Percentiles rank a stretch among this genome's conserved stretches.
Conservation (phyloP, 2,888 invertebrate genomes). For the Bibio marci region DNA sequence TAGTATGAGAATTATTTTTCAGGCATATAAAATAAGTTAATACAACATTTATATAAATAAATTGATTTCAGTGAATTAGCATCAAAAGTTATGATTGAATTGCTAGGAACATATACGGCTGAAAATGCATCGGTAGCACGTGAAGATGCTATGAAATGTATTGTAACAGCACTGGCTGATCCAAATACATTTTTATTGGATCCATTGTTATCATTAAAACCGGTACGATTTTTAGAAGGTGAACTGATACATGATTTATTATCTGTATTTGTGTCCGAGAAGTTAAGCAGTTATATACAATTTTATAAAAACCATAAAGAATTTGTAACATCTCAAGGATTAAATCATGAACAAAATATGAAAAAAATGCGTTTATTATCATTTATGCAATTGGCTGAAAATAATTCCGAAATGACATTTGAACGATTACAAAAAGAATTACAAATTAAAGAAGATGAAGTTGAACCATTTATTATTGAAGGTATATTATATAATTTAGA, state of each 20-base stretch:
- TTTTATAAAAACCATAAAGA: slow-evolving; percentile 89
- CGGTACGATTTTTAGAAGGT: slow-evolving; percentile 87
- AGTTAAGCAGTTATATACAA: slow-evolving; percentile 74
- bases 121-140: slow-evolving; percentile 93
- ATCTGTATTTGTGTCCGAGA: slow-evolving; percentile 88
- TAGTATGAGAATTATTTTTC: too few relatives aligned
- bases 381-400: slow-evolving; percentile 95
- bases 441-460: slow-evolving; percentile 70
- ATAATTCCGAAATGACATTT: slow-evolving; percentile 82
- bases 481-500: too few relatives aligned
- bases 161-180: slow-evolving; percentile 87
- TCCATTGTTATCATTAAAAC: slow-evolving; percentile 81
- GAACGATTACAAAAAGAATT: slow-evolving; percentile 75
- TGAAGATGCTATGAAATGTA: slow-evolving; percentile 93
- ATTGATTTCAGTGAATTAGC: slow-evolving; percentile 81
- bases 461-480: slow-evolving; percentile 96
- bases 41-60: too few relatives aligned
- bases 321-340: slow-evolving; percentile 64
- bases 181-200: slow-evolving; percentile 91
- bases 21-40: too few relatives aligned
- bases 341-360: slow-evolving; percentile 87
- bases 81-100: slow-evolving; percentile 91
- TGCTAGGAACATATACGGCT: slow-evolving; percentile 89
- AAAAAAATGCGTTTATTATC: slow-evolving; percentile 94
- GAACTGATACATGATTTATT: slow-evolving; percentile 88